These are phyloP conservation scores for Syritta pipiens DNA, from an alignment of 2,888 invertebrate genomes.

Conservation along the genomic window DNA sequence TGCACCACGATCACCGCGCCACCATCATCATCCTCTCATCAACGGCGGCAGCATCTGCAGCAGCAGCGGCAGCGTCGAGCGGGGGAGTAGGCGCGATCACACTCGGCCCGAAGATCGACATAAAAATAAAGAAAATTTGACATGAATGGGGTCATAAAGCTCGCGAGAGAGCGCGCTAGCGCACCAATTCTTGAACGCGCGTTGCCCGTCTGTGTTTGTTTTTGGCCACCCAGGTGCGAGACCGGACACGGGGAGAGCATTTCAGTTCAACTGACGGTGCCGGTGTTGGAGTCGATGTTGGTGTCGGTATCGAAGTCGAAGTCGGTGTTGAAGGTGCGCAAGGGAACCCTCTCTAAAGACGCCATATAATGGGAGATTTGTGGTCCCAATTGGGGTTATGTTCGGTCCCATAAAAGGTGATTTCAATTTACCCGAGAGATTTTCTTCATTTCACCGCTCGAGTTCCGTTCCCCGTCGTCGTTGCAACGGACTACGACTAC, in stretches of 20 bases:
- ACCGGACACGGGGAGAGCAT: no score
- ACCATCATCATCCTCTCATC: constrained; percentile 14
- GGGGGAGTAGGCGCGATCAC: neutral
- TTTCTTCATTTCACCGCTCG: neutral
- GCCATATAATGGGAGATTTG: constrained; percentile 58
- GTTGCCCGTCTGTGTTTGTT: constrained; percentile 32
- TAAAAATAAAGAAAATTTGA: constrained; percentile 65
- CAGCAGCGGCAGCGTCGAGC: constrained; percentile 3
- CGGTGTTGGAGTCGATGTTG: constrained; percentile 21
- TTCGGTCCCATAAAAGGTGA: constrained; percentile 26
- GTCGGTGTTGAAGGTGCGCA: constrained; percentile 37
- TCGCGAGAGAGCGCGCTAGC: constrained; percentile 30
- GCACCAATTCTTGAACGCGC: constrained; percentile 45
- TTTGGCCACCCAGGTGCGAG: constrained; percentile 63
- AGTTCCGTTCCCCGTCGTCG: no score
- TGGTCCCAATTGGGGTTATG: constrained; percentile 44
- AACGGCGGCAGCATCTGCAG: neutral
- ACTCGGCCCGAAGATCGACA: constrained; percentile 46
- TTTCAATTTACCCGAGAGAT: constrained; percentile 41
- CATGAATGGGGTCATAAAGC: constrained; percentile 64
- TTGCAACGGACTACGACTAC: constrained; percentile 9
- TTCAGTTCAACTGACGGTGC: no score
- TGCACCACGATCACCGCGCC: constrained; percentile 1
- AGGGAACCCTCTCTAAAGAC: constrained; percentile 54
- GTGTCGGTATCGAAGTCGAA: constrained; percentile 45